Evolutionary conservation across 2,113 vertebrate species (phyloP), one percentile per base, ranked within the genome.

Genomic region (Upupa epops): DNA sequence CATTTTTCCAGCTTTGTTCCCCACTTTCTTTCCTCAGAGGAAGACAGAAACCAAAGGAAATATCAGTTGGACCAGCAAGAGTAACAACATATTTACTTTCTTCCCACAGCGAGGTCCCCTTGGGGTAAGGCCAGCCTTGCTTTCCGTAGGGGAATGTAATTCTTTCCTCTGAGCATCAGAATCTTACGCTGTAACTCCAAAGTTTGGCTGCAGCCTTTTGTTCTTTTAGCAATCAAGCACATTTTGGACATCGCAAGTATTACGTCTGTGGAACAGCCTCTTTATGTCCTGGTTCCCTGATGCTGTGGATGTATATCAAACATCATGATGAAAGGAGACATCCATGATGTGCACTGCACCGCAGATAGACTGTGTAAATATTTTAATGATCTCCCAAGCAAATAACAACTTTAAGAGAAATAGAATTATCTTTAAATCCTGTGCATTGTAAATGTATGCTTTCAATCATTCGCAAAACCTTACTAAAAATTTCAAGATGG

Each of bases 401-500:
- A 89, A 36, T 82, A 90, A 81, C 69, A 65, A 61, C 79, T 92
- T 72, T 69, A 86, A 68, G 58, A 95, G 71, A 95, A 94, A 94
- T 69, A 91, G 13, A 89, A 96, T 96, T 86, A 94, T 72, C 40
- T 89, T 91, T 72, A 90, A 89, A 86, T 92, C 79, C 89, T 46
- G 42, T 9, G 19, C 89, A 83, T 81, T 84, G 88, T 59, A 84
- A 89, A 79, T 89, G 83, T 95, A 97, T 96, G 95, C 92, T 94
- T 96, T 96, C 93, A 95, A 94, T 96, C 68, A 86, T 96, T 96
- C 75, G 83, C 16, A 22, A 91, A 94, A 97, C 92, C 83, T 97
- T 95, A 96, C 97, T 97, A 96, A 94, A 88, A 96, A 90, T 90
- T 96, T 95, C 96, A 96, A 97, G 96, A 97, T 89, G 87, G 89